Conservation (phyloP, 2,113 vertebrate genomes). For the Oncorhynchus keta region DNA sequence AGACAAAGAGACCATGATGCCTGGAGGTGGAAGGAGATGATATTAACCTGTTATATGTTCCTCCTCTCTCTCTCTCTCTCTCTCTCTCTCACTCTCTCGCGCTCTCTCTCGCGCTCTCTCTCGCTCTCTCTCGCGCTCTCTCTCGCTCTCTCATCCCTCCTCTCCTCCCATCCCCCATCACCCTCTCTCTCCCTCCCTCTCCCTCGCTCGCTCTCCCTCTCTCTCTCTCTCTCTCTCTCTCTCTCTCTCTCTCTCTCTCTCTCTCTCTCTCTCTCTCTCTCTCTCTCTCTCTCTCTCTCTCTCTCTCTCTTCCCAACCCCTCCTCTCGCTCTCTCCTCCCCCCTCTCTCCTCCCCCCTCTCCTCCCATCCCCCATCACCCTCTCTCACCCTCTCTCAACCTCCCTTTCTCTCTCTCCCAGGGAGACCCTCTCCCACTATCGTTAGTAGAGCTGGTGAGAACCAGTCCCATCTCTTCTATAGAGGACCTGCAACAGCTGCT, state of each 20-base stretch:
- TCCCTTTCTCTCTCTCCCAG: constrained; percentile 61
- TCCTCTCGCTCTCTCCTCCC: too few species aligned
- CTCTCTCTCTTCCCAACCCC: constrained; percentile 1
- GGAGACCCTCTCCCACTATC: constrained; percentile 86
- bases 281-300: constrained; percentile 5
- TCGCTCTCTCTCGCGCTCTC: too few species aligned
- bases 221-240: background rate
- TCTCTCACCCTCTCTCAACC: background rate
- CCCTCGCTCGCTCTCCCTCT: background rate
- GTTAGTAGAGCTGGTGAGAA: constrained; percentile 86
- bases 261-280: background rate
- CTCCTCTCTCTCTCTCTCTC: background rate
- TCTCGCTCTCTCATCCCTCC: rapidly evolving
- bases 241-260: background rate
- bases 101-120: background rate
- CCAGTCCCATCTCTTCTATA: constrained; percentile 84
- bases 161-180: too few species aligned
- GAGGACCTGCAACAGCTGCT: constrained; percentile 88
- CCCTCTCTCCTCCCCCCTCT: too few species aligned
- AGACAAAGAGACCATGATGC: constrained; percentile 16
- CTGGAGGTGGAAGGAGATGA: constrained; percentile 14
- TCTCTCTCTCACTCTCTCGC: background rate
- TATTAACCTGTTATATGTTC: too few species aligned
- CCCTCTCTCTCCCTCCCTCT: background rate
- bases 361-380: too few species aligned